Evolutionary conservation across 2,797 vertebrate species (phyloP), one percentile per base, ranked within the genome.

Genomic region (Leuciscus waleckii): DNA sequence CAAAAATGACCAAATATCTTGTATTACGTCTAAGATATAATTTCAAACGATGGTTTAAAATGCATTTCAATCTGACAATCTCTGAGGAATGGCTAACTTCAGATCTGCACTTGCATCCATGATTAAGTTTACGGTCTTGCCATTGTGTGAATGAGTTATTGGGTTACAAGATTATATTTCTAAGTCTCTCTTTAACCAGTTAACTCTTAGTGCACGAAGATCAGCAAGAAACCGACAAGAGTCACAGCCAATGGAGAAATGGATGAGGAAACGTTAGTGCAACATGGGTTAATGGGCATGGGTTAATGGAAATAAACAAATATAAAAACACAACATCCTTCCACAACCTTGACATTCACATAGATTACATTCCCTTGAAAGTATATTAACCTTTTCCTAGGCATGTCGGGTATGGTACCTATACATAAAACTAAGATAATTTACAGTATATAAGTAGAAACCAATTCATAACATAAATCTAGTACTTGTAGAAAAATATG

Each of bases 201-300:
- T 19, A 71, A 23, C 46, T 58, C 13, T 29, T n/a, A 29, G 17
- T 8, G 32, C 69, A 26, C 29, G 43, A 70, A 63, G 32, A 49
- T 54, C 54, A 68, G 78, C 69, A 75, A 51, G 81, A 39, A 80
- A 32, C 54, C 67, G 71, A 76, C 61, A 29, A 58, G 79, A 83
- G 75, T 73, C 58, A 7, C 80, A 70, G 76, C 39, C 65, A 79
- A 82, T 39, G 75, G 43, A 78, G 81, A 71, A 73, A 87, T 85
- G 76, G 81, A 84, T 88, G 90, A 89, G 46, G 69, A 70, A 26
- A 46, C 46, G 89, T 92, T 90, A 91, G 88, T 89, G 58, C 89
- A 90, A 89, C 41, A 87, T 85, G 87, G 82, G 32, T n/a, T n/a
- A n/a, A n/a, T n/a, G n/a, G n/a, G n/a, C n/a, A n/a, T n/a, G n/a